Conservation (phyloP, 2,888 invertebrate genomes). For the Autographa pulchrina region DNA sequence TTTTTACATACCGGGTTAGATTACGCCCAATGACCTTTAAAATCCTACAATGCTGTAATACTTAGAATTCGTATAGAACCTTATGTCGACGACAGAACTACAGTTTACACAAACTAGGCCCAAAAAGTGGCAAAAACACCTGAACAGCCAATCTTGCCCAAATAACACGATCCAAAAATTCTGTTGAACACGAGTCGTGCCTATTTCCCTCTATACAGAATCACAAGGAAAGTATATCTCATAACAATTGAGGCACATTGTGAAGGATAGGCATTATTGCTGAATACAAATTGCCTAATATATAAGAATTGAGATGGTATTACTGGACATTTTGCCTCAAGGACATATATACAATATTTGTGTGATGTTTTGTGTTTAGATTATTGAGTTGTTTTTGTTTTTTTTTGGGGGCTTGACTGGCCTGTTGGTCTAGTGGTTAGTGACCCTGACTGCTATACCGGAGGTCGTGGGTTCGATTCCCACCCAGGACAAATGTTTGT, state of each 20-base stretch:
- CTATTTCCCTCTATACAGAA: constrained; percentile 23
- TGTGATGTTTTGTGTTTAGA: constrained; percentile 14
- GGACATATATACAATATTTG: constrained; percentile 47
- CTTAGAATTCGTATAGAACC: neutral
- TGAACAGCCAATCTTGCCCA: neutral
- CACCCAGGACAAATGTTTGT: too few species aligned
- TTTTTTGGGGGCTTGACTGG: too few species aligned
- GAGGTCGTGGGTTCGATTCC: too few species aligned
- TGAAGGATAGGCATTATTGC: constrained; percentile 60
- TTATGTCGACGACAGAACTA: neutral
- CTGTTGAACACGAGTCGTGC: neutral
- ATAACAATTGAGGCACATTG: constrained; percentile 39
- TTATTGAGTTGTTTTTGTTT: neutral
- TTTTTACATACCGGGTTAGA: too few species aligned
- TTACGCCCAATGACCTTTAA: too few species aligned
- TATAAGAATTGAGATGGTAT: constrained; percentile 64
- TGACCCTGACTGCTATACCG: too few species aligned
- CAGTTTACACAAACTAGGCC: neutral
- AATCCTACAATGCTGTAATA: too few species aligned
- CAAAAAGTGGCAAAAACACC: neutral
- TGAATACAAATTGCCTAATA: constrained; percentile 69
- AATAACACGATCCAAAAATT: neutral
- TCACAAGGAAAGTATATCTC: constrained; percentile 42
- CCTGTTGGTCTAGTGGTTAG: too few species aligned
- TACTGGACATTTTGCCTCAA: constrained; percentile 49